A percentile compares a stretch with the other conserved stretches of the same genome.
These are phyloP conservation scores for Venturia canescens DNA, from an alignment of 1,140 invertebrate species.

Conservation along the genomic window DNA sequence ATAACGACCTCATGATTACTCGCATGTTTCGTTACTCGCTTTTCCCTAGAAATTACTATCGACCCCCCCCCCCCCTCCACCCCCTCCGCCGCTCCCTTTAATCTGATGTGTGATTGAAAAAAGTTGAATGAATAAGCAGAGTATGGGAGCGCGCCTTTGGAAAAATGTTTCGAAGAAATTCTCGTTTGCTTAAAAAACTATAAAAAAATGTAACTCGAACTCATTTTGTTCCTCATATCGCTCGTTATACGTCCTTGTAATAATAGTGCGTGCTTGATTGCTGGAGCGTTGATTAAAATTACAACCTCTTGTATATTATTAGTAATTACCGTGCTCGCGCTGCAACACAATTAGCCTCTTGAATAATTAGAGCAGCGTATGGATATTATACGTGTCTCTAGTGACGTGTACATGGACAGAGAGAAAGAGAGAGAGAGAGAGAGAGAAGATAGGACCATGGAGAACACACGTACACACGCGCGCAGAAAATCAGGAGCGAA, in stretches of 20 bases:
- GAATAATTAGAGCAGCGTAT: not conserved
- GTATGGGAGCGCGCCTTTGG: too few relatives aligned
- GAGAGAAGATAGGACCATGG: not conserved
- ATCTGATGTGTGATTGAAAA: too few relatives aligned
- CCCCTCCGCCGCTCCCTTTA: too few relatives aligned
- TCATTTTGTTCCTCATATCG: not conserved
- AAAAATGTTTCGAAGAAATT: too few relatives aligned
- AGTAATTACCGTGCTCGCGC: not conserved
- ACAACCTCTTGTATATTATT: conserved; percentile 17
- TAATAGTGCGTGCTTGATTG: not conserved
- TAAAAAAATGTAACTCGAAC: not conserved
- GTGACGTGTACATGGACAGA: not conserved
- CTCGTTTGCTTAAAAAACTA: too few relatives aligned
- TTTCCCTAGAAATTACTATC: too few relatives aligned
- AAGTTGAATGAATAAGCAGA: too few relatives aligned
- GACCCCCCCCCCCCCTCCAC: too few relatives aligned
- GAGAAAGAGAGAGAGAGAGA: too few relatives aligned
- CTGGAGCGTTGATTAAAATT: conserved; percentile 1
- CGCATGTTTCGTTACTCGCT: too few relatives aligned
- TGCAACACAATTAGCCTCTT: not conserved
- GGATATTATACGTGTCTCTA: not conserved
- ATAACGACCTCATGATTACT: too few relatives aligned
- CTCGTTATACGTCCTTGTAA: not conserved
- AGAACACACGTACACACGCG: not conserved
- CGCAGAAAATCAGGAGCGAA: not conserved